These are phyloP conservation scores for Tragulus kanchil DNA, from an alignment of 2,113 vertebrate species.

Conservation along the genomic window DNA sequence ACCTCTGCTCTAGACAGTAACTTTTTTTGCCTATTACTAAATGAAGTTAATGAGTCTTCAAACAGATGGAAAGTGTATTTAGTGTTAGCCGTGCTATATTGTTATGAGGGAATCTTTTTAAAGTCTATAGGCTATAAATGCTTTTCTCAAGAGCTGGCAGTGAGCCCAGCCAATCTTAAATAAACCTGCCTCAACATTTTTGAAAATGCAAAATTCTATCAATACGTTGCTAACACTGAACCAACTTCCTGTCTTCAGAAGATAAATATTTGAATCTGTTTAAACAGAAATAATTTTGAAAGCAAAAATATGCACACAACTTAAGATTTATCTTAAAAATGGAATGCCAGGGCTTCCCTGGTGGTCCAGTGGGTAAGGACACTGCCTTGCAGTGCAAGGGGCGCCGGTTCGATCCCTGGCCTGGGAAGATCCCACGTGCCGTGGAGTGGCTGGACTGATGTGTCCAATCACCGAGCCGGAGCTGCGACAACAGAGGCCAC, in stretches of 20 bases:
- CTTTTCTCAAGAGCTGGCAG: slow-evolving; percentile 66
- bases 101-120: slow-evolving; percentile 42
- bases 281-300: slow-evolving; percentile 59
- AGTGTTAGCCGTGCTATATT: slow-evolving; percentile 63
- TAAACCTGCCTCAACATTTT: slow-evolving; percentile 66
- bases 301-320: slow-evolving; percentile 50
- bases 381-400: too few species aligned
- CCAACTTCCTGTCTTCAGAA: slow-evolving; percentile 66
- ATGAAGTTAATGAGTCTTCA: slow-evolving; percentile 55
- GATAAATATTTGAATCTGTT: slow-evolving; percentile 74
- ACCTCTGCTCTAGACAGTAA: background rate
- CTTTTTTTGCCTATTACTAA: slow-evolving; percentile 37
- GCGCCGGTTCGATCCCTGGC: too few species aligned
- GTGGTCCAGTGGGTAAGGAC: too few species aligned
- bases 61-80: slow-evolving; percentile 59
- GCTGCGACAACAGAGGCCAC: too few species aligned
- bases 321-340: slow-evolving; percentile 64
- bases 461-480: too few species aligned
- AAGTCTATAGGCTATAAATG: slow-evolving; percentile 59
- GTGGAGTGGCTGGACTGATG: too few species aligned
- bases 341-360: too few species aligned
- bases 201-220: slow-evolving; percentile 60
- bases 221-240: slow-evolving; percentile 63
- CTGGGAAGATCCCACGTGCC: too few species aligned
- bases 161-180: slow-evolving; percentile 68